Percentiles rank a stretch among this genome's conserved stretches.
These are phyloP conservation scores for Cataglyphis altisquamis DNA, from an alignment of 2,888 invertebrate species.

Conservation along the genomic window DNA sequence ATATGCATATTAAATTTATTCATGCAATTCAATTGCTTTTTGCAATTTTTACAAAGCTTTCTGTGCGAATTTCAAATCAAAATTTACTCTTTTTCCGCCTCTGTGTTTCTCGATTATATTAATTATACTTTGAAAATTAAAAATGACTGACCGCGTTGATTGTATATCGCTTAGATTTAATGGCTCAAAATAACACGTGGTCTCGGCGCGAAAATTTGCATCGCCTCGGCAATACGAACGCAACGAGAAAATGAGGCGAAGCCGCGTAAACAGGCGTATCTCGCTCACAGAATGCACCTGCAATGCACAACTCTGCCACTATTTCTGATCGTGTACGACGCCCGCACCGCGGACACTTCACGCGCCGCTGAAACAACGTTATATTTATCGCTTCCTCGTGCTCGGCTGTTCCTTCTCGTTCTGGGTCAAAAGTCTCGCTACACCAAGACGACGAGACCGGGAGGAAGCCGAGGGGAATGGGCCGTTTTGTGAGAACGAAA, in stretches of 20 bases:
- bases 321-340: constrained; percentile 70
- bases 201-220: background rate
- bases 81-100: background rate
- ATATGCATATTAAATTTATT: background rate
- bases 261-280: constrained; percentile 33
- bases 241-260: constrained; percentile 2
- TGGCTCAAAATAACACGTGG: background rate
- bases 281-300: constrained; percentile 63
- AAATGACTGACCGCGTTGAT: background rate
- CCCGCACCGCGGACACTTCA: constrained; percentile 57
- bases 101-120: background rate
- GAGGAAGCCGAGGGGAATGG: constrained; percentile 63
- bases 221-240: background rate
- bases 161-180: background rate
- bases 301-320: constrained; percentile 55
- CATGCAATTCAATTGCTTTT: background rate
- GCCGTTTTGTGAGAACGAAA: constrained; percentile 62
- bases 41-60: background rate
- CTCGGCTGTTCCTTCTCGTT: constrained; percentile 73
- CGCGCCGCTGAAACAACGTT: constrained; percentile 75
- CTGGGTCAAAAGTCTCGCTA: constrained; percentile 78
- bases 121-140: background rate
- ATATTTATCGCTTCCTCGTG: constrained; percentile 79
- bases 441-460: constrained; percentile 54
- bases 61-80: background rate